Base-by-base conservation (phyloP, 30 jellyfish, hydroid and myxozoan species). In the Cassiopea xamachana region DNA sequence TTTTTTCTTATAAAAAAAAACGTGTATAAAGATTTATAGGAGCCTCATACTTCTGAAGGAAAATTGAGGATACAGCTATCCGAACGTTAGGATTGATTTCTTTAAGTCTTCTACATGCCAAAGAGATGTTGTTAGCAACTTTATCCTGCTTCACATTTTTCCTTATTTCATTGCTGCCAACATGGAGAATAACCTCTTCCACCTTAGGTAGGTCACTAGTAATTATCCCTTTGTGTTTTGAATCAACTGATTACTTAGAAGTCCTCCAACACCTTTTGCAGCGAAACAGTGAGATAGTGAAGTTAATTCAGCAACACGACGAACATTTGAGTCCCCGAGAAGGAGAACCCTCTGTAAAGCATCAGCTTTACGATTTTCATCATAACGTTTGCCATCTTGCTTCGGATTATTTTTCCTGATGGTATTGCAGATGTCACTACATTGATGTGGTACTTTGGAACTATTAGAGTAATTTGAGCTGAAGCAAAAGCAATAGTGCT, bases 201-300 rank as follows among this genome's bases (percentile, higher is more conserved):
- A 45, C 47, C 14, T 47, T 16, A 48, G 88, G 76, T 72, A 80
- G 80, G 61, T 80, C 80, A 27, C 80, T 80, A 80, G 59, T 80
- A n/a, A 64, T 64, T 18, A 61, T n/a, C 43, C 61, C 55, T 64
- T n/a, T 46, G 51, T 80, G 89, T 10, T 73, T 58, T 39, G 79
- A 80, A 60, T 50, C 44, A 80, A 15, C 79, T 80, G 79, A 43
- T 80, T n/a, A 14, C 89, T 17, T 19, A 16, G 61, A 12, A 80
- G 62, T 27, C 89, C 89, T 19, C 89, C 89, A 19, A 80, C 1
- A 8, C 89, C 89, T 46, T 47, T 49, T 73, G 74, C 82, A 14
- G 55, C 82, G 45, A 73, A 7, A 10, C 82, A 13, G 82, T 27
- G 49, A 64, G 15, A 64, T 2, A 64, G 74, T 13, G 6, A 64